phyloP scores from a whole-genome alignment of 53 echinoderm and acorn worm genomes.

The Stichopus horrens region DNA sequence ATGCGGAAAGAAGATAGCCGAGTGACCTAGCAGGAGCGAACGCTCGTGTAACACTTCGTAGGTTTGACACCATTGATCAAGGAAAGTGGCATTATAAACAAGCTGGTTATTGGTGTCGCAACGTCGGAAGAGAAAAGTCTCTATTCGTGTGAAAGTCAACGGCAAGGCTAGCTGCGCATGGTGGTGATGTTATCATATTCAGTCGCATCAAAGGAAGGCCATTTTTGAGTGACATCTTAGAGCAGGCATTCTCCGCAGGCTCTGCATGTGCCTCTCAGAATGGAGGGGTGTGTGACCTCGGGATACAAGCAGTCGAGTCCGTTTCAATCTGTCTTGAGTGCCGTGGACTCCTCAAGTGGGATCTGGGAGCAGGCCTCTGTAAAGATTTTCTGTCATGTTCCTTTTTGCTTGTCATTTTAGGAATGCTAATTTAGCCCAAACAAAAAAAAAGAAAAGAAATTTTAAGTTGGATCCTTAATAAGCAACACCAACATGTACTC shows the following conservation, averaged over 20 bases:
- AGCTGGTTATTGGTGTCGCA: neutral
- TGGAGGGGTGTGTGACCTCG: neutral
- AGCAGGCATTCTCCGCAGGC: neutral
- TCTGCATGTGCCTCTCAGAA: neutral
- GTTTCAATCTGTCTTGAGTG: neutral
- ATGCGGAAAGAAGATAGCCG: neutral
- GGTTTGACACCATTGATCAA: slow-evolving; percentile 24
- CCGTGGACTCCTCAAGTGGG: too few relatives aligned
- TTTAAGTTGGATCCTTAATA: too few relatives aligned
- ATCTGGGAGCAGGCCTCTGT: too few relatives aligned
- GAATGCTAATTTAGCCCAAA: too few relatives aligned
- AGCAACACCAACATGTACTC: too few relatives aligned
- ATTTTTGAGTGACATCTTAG: neutral
- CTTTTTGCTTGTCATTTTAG: too few relatives aligned
- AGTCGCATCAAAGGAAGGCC: neutral
- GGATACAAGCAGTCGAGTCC: neutral
- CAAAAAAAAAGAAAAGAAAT: too few relatives aligned
- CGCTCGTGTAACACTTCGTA: neutral
- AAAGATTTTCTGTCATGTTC: too few relatives aligned
- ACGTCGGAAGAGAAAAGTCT: neutral
- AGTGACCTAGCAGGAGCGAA: slow-evolving; percentile 9
- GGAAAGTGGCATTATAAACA: neutral
- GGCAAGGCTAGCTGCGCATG: neutral
- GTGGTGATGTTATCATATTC: neutral
- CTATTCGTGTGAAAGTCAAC: neutral